Evolutionary conservation across 2,797 vertebrate species (phyloP).

Genomic region (Danio jaintianensis): DNA sequence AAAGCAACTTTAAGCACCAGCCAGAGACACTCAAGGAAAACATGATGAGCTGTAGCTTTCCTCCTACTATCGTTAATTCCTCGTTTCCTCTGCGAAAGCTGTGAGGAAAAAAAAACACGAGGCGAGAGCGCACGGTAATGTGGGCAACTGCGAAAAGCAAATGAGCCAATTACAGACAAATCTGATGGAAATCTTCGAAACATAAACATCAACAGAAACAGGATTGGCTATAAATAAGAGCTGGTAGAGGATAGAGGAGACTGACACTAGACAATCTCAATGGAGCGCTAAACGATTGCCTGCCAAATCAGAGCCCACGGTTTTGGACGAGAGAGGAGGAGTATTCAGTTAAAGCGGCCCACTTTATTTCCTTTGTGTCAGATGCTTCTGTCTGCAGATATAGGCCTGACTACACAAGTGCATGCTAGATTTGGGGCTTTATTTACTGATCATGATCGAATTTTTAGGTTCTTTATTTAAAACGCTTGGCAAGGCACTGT

Average conservation of each 20-base stretch:
- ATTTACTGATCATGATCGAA: slow-evolving; percentile 15
- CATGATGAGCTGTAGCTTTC: slow-evolving; percentile 78
- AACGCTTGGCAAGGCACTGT: background rate
- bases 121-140: slow-evolving; percentile 34
- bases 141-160: slow-evolving; percentile 69
- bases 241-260: slow-evolving; percentile 65
- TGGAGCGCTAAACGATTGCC: slow-evolving; percentile 72
- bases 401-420: slow-evolving; percentile 12
- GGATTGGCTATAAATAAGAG: slow-evolving; percentile 71
- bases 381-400: slow-evolving; percentile 64
- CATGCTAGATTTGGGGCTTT: slow-evolving; percentile 22
- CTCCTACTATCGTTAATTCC: slow-evolving; percentile 82
- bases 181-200: slow-evolving; percentile 75
- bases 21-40: slow-evolving; percentile 58
- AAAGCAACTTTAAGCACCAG: slow-evolving; percentile 23
- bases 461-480: slow-evolving; percentile 22
- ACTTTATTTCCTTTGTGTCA: slow-evolving; percentile 73
- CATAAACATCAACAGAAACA: slow-evolving; percentile 70
- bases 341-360: slow-evolving; percentile 61
- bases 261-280: slow-evolving; percentile 72
- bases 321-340: slow-evolving; percentile 49
- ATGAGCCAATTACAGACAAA: slow-evolving; percentile 76
- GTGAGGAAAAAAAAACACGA: slow-evolving; percentile 70
- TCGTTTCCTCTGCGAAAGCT: slow-evolving; percentile 80
- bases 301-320: slow-evolving; percentile 77